phyloP scores from a whole-genome alignment of 2,113 vertebrate species.

The Ophthalmolycus amberensis region DNA sequence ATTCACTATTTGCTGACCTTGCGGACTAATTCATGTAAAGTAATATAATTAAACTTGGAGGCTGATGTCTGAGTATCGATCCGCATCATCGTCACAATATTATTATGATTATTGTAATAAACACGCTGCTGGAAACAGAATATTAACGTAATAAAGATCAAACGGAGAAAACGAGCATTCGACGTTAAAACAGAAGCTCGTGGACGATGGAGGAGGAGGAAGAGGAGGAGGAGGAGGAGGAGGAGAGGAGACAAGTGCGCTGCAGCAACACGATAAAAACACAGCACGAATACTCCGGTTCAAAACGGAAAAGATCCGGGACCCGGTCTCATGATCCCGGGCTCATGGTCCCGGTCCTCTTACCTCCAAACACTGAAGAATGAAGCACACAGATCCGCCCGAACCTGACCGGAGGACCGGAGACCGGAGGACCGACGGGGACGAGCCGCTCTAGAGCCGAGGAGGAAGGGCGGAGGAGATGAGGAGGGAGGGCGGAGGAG shows the following conservation, averaged over 20 bases:
- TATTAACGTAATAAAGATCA: no score
- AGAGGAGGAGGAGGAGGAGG: not conserved
- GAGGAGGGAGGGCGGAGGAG: not conserved
- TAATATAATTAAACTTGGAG: no score
- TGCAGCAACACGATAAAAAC: slow-evolving; percentile 40
- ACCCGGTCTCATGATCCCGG: no score
- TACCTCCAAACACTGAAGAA: slow-evolving; percentile 50
- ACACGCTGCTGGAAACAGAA: no score
- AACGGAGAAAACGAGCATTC: no score
- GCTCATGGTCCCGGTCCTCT: not conserved
- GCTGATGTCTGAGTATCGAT: no score
- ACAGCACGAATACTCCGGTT: not conserved
- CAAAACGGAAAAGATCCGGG: not conserved
- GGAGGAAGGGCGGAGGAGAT: not conserved
- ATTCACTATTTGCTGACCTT: no score
- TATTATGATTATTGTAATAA: no score
- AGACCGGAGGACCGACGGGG: not conserved
- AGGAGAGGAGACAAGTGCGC: slow-evolving; percentile 43
- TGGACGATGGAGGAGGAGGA: no score
- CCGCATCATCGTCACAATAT: no score
- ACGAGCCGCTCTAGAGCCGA: slow-evolving; percentile 7
- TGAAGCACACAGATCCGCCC: not conserved
- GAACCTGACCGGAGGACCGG: not conserved
- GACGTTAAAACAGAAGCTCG: no score
- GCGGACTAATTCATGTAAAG: no score